Evolutionary conservation across 2,888 invertebrate genomes (phyloP), one percentile per base, ranked within the genome.

Genomic region (Tubulanus polymorphus): DNA sequence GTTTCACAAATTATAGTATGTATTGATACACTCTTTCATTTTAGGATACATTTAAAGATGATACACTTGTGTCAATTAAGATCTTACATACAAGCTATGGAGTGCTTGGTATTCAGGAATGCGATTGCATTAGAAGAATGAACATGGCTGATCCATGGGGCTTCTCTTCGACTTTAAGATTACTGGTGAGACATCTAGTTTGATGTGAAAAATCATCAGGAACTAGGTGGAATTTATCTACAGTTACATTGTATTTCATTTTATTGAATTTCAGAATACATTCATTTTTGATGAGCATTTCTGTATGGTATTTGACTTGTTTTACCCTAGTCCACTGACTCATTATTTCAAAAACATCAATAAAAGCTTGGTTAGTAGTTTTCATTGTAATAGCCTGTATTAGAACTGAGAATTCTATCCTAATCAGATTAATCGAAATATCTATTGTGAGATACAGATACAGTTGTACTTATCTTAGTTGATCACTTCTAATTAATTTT

Each of bases 251-350:
- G n/a, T n/a, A n/a, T 30, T 51, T 29, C 12, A 6, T 32, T 48
- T 26, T 54, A 37, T 48, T 60, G 41, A 28, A n/a, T 62, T 66
- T 10, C 62, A 73, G 73, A 70, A 64, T 25, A 63, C 66, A 2
- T 68, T 73, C 53, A 60, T 57, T 18, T 65, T 66, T 63, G 67
- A 69, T 49, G 60, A 61, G 18, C 74, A 75, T 53, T 71, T 63
- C 61, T 74, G 75, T 56, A 57, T 75, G 64, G 73, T 73, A 56
- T 73, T 73, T 68, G 73, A 73, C 49, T 57, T 66, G 30, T 58
- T 74, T 41, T 46, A 65, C 15, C 69, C 72, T 1, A 56, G 56
- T 6, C 67, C 73, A 2, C 58, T 74, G 23, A 64, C 65, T 8
- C 35, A 48, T 2, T 59, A 53, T 37, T 61, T 71, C 50, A 59